Conservation (phyloP, 2,888 invertebrate species). For the Pterostichus niger region DNA sequence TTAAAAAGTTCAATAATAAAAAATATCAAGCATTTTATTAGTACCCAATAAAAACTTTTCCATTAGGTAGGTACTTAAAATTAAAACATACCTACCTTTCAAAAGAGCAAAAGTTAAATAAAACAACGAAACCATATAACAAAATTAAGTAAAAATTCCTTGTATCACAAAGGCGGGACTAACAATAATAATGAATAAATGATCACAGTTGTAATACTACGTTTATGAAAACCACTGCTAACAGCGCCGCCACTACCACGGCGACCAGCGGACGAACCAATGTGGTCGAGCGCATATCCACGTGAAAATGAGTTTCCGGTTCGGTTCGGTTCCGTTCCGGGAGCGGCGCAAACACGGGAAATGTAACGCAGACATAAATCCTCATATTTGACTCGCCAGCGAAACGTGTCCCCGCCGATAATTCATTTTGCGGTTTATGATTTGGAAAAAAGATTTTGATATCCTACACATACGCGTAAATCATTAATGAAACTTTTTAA, state of each 20-base stretch:
- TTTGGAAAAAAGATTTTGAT: slow-evolving; percentile 38
- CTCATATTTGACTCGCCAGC: slow-evolving; percentile 29
- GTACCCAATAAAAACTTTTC: too few species aligned
- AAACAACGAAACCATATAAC: neutral
- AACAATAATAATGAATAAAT: slow-evolving; percentile 27
- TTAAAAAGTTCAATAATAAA: too few species aligned
- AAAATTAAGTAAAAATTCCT: neutral
- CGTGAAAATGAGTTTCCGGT: slow-evolving; percentile 60
- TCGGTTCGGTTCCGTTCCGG: slow-evolving; percentile 41
- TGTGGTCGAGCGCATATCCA: slow-evolving; percentile 55
- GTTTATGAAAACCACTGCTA: slow-evolving; percentile 20
- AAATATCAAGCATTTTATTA: too few species aligned
- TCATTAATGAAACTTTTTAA: slow-evolving; percentile 6
- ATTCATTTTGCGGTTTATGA: slow-evolving; percentile 46
- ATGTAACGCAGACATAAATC: slow-evolving; percentile 53
- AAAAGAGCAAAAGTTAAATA: neutral
- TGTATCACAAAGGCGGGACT: neutral
- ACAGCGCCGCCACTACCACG: neutral
- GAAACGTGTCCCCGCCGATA: slow-evolving; percentile 35
- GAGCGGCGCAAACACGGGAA: slow-evolving; percentile 49
- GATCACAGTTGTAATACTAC: slow-evolving; percentile 32
- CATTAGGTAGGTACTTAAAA: too few species aligned
- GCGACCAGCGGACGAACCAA: slow-evolving; percentile 5
- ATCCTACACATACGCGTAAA: neutral
- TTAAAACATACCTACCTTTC: neutral